Evolutionary conservation across 2,888 invertebrate genomes (phyloP).

Genomic region (Julus scandinavius): DNA sequence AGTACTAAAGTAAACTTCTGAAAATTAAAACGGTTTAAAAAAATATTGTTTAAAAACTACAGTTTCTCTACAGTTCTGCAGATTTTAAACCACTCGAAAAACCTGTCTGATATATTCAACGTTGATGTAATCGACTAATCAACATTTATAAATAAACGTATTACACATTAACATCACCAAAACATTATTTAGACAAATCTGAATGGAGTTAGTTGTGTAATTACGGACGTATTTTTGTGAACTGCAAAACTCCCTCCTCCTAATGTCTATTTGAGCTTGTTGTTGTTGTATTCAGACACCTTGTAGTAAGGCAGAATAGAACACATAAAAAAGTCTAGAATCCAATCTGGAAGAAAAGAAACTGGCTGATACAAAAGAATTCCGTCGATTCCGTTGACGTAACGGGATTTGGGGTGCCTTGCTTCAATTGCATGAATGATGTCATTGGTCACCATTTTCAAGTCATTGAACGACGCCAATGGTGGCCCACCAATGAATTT

Average conservation of each 20-base stretch:
- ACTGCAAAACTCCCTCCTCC: neutral
- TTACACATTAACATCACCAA: too few relatives aligned
- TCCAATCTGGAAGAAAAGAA: constrained; percentile 51
- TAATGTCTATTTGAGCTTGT: neutral
- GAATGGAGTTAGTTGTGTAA: too few relatives aligned
- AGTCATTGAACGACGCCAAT: constrained; percentile 10
- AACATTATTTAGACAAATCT: too few relatives aligned
- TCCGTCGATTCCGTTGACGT: constrained; percentile 55
- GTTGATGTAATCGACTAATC: too few relatives aligned
- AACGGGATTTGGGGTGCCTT: constrained; percentile 48
- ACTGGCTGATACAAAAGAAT: constrained; percentile 47
- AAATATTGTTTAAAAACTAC: too few relatives aligned
- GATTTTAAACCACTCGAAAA: too few relatives aligned
- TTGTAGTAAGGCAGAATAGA: constrained; percentile 50
- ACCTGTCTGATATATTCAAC: too few relatives aligned
- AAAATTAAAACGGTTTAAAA: too few relatives aligned
- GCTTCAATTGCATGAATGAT: constrained; percentile 53
- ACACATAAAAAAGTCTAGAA: constrained; percentile 55
- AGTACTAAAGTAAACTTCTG: too few relatives aligned
- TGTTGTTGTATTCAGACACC: constrained; percentile 35
- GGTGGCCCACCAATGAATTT: constrained; percentile 47
- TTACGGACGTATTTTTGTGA: too few relatives aligned
- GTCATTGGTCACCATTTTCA: constrained; percentile 52
- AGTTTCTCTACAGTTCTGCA: too few relatives aligned
- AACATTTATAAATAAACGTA: too few relatives aligned